These are phyloP conservation scores for Siniperca knerii DNA, from an alignment of 2,113 vertebrate species.

Conservation along the genomic window DNA sequence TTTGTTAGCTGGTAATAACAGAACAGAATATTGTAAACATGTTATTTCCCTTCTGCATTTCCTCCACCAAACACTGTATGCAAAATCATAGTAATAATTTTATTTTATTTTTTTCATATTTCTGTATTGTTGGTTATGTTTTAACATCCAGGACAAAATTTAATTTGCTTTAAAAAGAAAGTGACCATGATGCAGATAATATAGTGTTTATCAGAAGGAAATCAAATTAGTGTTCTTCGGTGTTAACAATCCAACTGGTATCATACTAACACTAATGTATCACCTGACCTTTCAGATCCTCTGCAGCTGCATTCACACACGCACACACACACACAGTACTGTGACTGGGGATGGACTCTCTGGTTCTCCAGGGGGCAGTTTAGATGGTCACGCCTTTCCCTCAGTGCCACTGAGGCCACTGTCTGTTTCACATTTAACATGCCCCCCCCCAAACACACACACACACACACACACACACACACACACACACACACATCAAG, in stretches of 20 bases:
- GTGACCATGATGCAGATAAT: background rate
- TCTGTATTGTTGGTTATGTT: background rate
- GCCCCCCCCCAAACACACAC: slow-evolving; percentile 6
- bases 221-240: background rate
- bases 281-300: slow-evolving; percentile 41
- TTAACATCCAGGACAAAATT: background rate
- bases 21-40: background rate
- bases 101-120: background rate
- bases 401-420: slow-evolving; percentile 71
- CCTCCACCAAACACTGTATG: background rate
- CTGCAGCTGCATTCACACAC: slow-evolving; percentile 41
- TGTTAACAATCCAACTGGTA: slow-evolving; percentile 22
- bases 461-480: slow-evolving; percentile 14
- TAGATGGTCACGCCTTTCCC: slow-evolving; percentile 70
- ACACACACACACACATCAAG: background rate
- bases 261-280: slow-evolving; percentile 18
- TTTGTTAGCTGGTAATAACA: background rate
- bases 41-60: background rate
- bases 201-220: background rate
- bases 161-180: background rate
- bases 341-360: slow-evolving; percentile 62
- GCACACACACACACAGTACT: background rate
- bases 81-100: background rate
- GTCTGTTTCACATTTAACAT: slow-evolving; percentile 82
- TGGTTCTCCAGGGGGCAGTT: slow-evolving; percentile 76